phyloP scores from a whole-genome alignment of 2,888 invertebrate species.

The Aphrophora alni region DNA sequence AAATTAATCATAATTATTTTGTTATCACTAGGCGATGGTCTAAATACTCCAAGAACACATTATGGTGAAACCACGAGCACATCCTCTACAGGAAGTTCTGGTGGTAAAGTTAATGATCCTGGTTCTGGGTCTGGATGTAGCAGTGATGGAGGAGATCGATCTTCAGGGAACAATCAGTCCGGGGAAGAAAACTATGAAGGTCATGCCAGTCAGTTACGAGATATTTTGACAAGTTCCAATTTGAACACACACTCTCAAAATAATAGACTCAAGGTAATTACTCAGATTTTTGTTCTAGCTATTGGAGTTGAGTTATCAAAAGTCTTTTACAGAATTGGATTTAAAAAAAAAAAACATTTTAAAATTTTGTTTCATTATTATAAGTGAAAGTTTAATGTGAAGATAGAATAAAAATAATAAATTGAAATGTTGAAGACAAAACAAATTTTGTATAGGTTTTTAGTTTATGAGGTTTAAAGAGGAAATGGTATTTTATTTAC shows the following conservation, averaged over 20 bases:
- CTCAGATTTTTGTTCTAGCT: no score
- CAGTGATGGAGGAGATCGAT: conserved; percentile 33
- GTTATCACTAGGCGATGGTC: background rate
- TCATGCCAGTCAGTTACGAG: conserved; percentile 55
- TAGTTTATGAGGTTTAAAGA: no score
- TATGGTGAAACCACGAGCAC: conserved; percentile 20
- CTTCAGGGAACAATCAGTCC: background rate
- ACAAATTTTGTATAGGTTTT: no score
- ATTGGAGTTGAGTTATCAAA: no score
- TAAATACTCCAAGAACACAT: conserved; percentile 23
- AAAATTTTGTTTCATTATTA: no score
- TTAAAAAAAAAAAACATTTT: no score
- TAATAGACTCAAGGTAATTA: conserved; percentile 22
- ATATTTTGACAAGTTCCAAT: conserved; percentile 55
- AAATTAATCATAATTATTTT: background rate
- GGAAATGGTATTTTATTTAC: no score
- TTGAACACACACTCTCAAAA: conserved; percentile 26
- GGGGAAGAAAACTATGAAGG: conserved; percentile 5
- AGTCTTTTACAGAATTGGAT: no score
- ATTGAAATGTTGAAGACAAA: no score
- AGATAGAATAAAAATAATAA: no score
- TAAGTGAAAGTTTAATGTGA: no score
- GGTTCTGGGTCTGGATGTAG: conserved; percentile 33
- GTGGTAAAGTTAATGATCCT: background rate
- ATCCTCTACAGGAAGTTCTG: conserved; percentile 19